Base-by-base conservation (phyloP, 2,113 vertebrate species). In the Blennius ocellaris region DNA sequence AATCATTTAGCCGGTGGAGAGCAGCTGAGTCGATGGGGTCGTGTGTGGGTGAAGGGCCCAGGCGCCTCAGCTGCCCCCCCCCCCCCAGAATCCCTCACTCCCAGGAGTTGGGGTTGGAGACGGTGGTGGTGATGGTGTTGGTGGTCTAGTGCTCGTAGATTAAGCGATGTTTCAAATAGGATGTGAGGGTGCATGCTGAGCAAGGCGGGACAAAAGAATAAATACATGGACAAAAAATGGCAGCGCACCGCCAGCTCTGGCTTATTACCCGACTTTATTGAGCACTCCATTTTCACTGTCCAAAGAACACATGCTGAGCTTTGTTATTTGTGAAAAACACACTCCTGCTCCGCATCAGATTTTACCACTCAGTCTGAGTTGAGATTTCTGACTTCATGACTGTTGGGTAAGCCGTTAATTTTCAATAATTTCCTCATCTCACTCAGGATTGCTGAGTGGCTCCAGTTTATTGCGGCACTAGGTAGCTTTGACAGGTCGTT, bases 1-100 rank as follows among this genome's bases (percentile, higher is more conserved):
- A 84, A 89, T 91, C 88, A 90, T 90, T 80, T 73, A 73, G 71
- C 74, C 49, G 0, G 69, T 53, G 63, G 73, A 81, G 71, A 84
- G 69, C 71, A 17, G 69, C 71, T 77, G 67, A 81, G 83, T 73
- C 39, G 40, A 85, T 73, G 85, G 77, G 84, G 86, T 87, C 74
- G 63, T 69, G 67, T 57, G 51, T 63, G 77, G 87, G 87, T 90
- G 75, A 89, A 67, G 79, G 82, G 70, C 78, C 65, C 71, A 14
- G 69, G 38, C 70, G 65, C 49, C 21, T 4, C 4, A 30, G 21
- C 21, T n/a, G n/a, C n/a, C n/a, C n/a, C n/a, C n/a, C n/a, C n/a
- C n/a, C 60, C 38, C 61, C 77, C 79, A 73, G 67, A 80, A 83
- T 87, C 69, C 67, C 39, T 82, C 61, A 80, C 81, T 82, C 48